Base-by-base conservation (phyloP, 2,888 invertebrate species). In the Bombyx huttoni region DNA sequence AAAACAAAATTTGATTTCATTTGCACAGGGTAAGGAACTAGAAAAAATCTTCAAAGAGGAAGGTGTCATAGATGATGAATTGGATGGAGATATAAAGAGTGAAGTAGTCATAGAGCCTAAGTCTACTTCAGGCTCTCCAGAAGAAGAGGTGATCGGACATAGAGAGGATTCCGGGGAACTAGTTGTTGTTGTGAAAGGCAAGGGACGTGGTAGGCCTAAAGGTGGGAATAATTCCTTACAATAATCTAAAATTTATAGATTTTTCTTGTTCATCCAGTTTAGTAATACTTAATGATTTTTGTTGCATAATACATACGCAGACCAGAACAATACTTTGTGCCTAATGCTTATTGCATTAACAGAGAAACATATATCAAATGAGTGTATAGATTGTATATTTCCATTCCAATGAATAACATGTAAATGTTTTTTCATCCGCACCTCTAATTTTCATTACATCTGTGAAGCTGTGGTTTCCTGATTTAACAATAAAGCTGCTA, bases 21-120 rank as follows among this genome's bases (percentile, higher is more conserved):
- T 14, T 7, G 48, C 34, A 35, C 33, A 93, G 90, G 94, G 94
- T 6, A 92, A 93, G 73, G 94, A 94, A 75, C 78, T 94, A 50
- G 94, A 94, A 63, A 89, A 92, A 58, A 92, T 94, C 59, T 92
- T 94, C 61, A 90, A 90, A 63, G 92, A 93, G 65, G 92, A 93
- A 75, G 94, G 93, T 0, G 90, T 94, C 10, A 91, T 91, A 34
- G 93, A 93, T 53, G 91, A 89, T 40, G 89, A 89, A 47, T 91
- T 91, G 34, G 83, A 79, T 49, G 89, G 89, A 9, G 67, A 67
- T 2, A 88, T 87, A 1, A 51, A 64, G 0, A 72, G 86, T 60
- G 61, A 60, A 34, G 63, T 64, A 7, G 46, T 49, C 0, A 54
- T 62, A 0, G 24, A 14, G 0, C 51, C 56, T 9, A 12, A 58